phyloP scores from a whole-genome alignment of 2,113 vertebrate genomes.

The Nannospalax galili region DNA sequence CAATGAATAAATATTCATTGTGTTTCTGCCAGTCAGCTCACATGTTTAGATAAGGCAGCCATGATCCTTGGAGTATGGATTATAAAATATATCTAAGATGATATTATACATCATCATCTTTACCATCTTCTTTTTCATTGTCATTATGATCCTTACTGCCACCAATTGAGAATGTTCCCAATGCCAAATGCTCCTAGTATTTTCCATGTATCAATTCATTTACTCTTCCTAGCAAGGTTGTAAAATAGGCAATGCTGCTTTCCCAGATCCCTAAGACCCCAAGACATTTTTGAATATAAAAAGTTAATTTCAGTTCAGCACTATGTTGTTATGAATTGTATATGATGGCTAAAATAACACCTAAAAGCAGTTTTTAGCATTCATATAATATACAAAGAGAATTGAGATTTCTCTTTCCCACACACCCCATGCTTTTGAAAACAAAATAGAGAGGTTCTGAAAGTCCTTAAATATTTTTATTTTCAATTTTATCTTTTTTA shows the following conservation, averaged over 20 bases:
- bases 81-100: background rate
- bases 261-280: background rate
- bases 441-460: background rate
- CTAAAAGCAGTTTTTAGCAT: background rate
- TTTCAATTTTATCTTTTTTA: slow-evolving; percentile 56
- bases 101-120: slow-evolving; percentile 20
- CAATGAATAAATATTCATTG: slow-evolving; percentile 69
- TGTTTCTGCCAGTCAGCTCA: background rate
- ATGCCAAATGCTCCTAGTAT: background rate
- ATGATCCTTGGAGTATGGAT: background rate
- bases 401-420: background rate
- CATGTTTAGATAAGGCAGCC: background rate
- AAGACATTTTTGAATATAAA: slow-evolving; percentile 30
- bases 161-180: background rate
- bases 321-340: background rate
- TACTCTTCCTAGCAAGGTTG: background rate
- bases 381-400: background rate
- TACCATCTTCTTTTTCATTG: background rate
- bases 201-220: slow-evolving; percentile 25
- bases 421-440: background rate
- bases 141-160: background rate
- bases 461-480: slow-evolving; percentile 57
- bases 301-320: slow-evolving; percentile 7
- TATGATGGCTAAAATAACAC: background rate
- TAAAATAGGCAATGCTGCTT: background rate